These are phyloP conservation scores for Tragelaphus imberbis DNA, from an alignment of 2,113 vertebrate genomes.

Conservation along the genomic window DNA sequence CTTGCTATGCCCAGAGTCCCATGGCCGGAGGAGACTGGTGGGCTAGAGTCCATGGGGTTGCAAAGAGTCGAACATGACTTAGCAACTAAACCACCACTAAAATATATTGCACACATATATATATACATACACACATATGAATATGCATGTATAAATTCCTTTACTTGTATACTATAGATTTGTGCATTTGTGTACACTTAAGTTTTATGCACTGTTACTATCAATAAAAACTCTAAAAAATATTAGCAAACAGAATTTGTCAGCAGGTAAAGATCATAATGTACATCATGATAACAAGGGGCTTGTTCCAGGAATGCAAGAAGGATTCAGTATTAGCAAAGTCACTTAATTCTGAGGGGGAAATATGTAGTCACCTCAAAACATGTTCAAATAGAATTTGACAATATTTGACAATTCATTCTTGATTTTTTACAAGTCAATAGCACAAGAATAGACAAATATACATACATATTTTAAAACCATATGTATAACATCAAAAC, in stretches of 20 bases:
- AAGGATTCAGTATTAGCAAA: background rate
- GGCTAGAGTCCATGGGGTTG: background rate
- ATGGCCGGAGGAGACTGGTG: background rate
- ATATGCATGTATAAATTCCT: background rate
- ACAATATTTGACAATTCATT: background rate
- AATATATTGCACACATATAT: background rate
- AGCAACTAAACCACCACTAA: background rate
- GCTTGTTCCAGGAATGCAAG: background rate
- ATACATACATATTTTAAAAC: background rate
- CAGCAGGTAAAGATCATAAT: background rate
- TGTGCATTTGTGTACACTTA: background rate
- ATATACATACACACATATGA: background rate
- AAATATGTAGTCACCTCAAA: background rate
- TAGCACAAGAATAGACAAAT: background rate
- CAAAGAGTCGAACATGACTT: background rate
- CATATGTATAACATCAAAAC: background rate
- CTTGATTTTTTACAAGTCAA: constrained; percentile 8
- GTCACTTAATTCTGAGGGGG: background rate
- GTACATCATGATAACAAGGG: background rate
- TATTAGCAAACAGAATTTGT: background rate
- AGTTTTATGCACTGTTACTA: background rate
- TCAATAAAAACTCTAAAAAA: background rate
- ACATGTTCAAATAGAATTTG: background rate
- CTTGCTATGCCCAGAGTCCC: background rate
- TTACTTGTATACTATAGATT: background rate